These are phyloP conservation scores for Epistrophe grossulariae DNA, from an alignment of 2,888 invertebrate genomes.

Conservation along the genomic window DNA sequence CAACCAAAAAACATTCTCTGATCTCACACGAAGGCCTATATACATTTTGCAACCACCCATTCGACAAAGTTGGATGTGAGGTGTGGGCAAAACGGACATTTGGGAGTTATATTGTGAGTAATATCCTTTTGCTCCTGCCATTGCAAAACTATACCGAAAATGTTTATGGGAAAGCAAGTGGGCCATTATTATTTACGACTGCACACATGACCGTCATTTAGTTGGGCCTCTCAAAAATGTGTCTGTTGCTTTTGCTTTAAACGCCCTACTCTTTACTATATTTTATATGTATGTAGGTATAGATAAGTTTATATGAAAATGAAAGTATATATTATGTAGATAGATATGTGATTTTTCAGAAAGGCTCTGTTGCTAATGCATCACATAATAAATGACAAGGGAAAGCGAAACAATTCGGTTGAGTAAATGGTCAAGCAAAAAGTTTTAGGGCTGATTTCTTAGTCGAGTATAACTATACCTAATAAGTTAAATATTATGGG, in stretches of 20 bases:
- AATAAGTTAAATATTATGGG: constrained; percentile 60
- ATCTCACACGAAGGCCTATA: constrained; percentile 41
- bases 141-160: constrained; percentile 66
- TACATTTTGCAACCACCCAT: constrained; percentile 41
- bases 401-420: constrained; percentile 66
- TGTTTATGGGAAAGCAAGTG: constrained; percentile 75
- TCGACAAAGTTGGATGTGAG: constrained; percentile 31
- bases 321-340: constrained; percentile 65
- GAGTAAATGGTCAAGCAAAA: constrained; percentile 60
- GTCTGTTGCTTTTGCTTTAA: constrained; percentile 72
- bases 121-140: constrained; percentile 37
- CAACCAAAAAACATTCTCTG: constrained; percentile 10
- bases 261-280: constrained; percentile 32
- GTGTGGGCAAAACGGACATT: constrained; percentile 47
- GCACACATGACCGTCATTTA: constrained; percentile 75
- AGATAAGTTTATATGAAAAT: constrained; percentile 39
- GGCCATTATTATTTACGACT: constrained; percentile 76
- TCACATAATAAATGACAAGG: constrained; percentile 63
- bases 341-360: constrained; percentile 54
- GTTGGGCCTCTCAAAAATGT: constrained; percentile 61
- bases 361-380: constrained; percentile 72
- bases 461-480: constrained; percentile 7
- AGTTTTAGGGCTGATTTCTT: constrained; percentile 43
- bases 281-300: too few species aligned
- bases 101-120: constrained; percentile 36